Evolutionary conservation across 2,797 vertebrate species (phyloP).

Genomic region (Lepilemur septentrionalis): DNA sequence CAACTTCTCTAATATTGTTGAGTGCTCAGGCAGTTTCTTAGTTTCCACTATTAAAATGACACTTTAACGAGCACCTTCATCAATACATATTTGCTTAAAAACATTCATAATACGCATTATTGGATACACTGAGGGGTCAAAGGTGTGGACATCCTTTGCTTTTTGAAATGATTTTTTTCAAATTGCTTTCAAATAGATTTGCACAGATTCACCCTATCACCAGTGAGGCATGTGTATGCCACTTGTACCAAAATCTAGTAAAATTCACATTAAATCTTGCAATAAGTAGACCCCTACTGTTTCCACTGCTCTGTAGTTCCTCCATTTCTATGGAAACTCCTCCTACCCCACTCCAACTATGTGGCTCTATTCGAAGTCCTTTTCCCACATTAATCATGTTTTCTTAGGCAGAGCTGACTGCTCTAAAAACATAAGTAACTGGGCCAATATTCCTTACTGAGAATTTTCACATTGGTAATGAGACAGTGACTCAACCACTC

Average conservation of each 20-base stretch:
- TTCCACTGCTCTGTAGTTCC: neutral
- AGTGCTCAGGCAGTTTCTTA: neutral
- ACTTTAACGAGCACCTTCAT: conserved; percentile 26
- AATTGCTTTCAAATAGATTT: neutral
- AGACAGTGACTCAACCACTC: neutral
- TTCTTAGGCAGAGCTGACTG: neutral
- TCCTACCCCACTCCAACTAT: accelerated
- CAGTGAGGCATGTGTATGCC: neutral
- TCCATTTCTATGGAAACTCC: neutral
- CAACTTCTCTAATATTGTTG: neutral
- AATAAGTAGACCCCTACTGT: neutral
- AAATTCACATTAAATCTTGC: neutral
- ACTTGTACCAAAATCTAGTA: neutral
- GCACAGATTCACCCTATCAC: neutral
- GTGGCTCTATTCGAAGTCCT: neutral
- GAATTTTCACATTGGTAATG: neutral
- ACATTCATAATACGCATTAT: neutral
- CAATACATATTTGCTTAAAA: conserved; percentile 26
- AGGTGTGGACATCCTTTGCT: neutral
- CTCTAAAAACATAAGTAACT: neutral
- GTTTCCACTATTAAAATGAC: conserved; percentile 44
- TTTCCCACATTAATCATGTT: neutral
- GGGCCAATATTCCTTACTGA: neutral
- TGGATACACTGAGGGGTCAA: neutral
- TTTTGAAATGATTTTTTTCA: neutral